Base-by-base conservation (phyloP, 2,113 vertebrate genomes). In the Canis aureus region DNA sequence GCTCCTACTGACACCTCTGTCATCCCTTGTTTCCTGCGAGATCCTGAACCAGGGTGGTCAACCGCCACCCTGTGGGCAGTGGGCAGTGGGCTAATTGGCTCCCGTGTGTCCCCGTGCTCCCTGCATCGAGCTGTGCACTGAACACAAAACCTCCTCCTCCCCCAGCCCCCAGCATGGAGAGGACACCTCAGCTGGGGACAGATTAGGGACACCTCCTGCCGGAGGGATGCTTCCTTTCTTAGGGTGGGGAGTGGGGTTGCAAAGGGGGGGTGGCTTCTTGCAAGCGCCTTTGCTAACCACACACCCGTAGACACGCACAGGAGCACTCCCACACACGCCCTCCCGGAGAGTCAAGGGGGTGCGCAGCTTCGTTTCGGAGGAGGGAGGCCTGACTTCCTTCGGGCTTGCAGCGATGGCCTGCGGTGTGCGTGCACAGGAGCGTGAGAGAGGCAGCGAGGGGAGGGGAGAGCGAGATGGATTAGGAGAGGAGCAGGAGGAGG, bases 171-270 rank as follows among this genome's bases (percentile, higher is more conserved):
- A 17, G 25, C 0, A 0, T 79, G 20, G 22, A 29, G 73, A 51
- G 13, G 5, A 6, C 3, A 9, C 17, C 16, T 67, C 11, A 6
- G 2, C 38, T 32, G 55, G 12, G 11, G 43, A 49, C 15, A 62
- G 19, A 49, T 27, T 9, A 35, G 27, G 38, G 43, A 79, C 0
- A 0, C 9, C 3, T 32, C n/a, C 6, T 20, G 27, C 8, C 8
- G 0, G 0, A 59, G 35, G 38, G 55, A 43, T 49, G 3, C n/a
- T 55, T 84, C 5, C 0, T 55, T 7, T 43, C 43, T 6, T 11
- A n/a, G 12, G 79, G 10, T 9, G 43, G 38, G 17, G 17, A 0
- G 1, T 20, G 11, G 0, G 0, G 0, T 32, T 35, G 22, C 43
- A n/a, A n/a, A 60, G 25, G 69, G 19, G 60, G 4, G 20, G 12